A percentile compares a stretch with the other conserved stretches of the same genome.
phyloP scores from a whole-genome alignment of 2,797 vertebrate genomes.

The Phataginus tetradactyla region DNA sequence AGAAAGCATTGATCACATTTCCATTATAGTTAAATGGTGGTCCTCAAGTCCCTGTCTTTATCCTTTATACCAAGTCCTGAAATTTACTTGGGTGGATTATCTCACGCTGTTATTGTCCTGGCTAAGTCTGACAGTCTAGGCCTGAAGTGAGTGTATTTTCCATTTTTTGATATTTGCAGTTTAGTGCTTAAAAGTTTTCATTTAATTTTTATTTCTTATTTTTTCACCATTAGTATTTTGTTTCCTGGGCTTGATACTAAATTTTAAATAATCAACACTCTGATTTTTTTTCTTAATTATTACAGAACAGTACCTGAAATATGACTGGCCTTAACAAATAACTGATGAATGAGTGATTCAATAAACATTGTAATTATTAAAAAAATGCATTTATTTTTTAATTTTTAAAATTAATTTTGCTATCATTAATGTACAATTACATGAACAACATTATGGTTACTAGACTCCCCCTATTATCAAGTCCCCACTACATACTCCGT shows the following conservation, averaged over 20 bases:
- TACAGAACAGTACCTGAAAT: neutral
- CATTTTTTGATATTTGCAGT: neutral
- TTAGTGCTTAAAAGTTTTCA: neutral
- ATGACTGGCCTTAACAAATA: neutral
- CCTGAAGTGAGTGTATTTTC: neutral
- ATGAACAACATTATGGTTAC: too few species aligned
- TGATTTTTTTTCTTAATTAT: neutral
- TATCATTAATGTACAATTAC: neutral
- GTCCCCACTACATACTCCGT: too few species aligned
- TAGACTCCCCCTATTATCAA: too few species aligned
- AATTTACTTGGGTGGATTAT: neutral
- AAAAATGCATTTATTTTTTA: neutral
- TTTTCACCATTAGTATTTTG: neutral
- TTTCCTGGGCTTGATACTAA: neutral
- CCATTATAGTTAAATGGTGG: conserved; percentile 7
- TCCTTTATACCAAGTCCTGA: conserved; percentile 8
- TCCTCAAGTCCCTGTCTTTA: neutral
- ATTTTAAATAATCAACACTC: neutral
- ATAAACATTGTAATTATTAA: neutral
- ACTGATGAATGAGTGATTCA: neutral
- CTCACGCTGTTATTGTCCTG: neutral
- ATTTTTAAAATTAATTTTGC: too few species aligned
- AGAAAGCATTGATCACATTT: neutral
- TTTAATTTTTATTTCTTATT: neutral
- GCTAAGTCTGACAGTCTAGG: neutral